Evolutionary conservation across 2,113 vertebrate genomes (phyloP), one percentile per base, ranked within the genome.

Genomic region (Aspiorhynchus laticeps): DNA sequence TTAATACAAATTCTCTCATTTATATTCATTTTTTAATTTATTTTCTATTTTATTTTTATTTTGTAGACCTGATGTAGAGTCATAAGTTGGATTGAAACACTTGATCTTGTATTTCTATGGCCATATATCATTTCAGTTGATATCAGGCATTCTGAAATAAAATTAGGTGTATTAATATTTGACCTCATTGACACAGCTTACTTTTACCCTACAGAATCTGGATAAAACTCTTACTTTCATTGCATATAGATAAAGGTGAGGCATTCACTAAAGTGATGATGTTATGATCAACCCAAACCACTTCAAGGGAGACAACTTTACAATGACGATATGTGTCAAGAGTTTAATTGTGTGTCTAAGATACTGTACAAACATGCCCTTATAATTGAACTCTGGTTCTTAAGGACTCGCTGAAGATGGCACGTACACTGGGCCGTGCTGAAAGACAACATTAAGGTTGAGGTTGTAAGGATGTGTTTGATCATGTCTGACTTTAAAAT

Each of bases 291-390:
- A 17, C 31, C 5, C 21, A 38, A 61, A 63, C 17, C 21, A 61
- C 24, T 61, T 36, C 4, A 59, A 80, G 14, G 7, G 33, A 59
- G 78, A 15, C 36, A 63, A 26, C 56, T 41, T 41, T 63, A 17
- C 56, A 80, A 41, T 63, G 53, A 38, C 41, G 46, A 63, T 63
- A 63, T 38, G 8, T 80, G 53, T 80, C 56, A 24, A 56, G 10
- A 41, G 77, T 79, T 80, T 80, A 80, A n/a, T 80, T 2, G 10
- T 14, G 51, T 79, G 51, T 36, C 78, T 63, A n/a, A 38, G 21
- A 59, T 80, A 63, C 56, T 80, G 78, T 63, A 80, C 78, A 80
- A 80, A 80, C 78, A 80, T 80, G 56, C 33, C 78, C 78, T 80
- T 15, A 38, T 41, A 41, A 63, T 5, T 80, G 56, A 80, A 80